Evolutionary conservation across 2,888 invertebrate species (phyloP).

Genomic region (Apodemia zela): DNA sequence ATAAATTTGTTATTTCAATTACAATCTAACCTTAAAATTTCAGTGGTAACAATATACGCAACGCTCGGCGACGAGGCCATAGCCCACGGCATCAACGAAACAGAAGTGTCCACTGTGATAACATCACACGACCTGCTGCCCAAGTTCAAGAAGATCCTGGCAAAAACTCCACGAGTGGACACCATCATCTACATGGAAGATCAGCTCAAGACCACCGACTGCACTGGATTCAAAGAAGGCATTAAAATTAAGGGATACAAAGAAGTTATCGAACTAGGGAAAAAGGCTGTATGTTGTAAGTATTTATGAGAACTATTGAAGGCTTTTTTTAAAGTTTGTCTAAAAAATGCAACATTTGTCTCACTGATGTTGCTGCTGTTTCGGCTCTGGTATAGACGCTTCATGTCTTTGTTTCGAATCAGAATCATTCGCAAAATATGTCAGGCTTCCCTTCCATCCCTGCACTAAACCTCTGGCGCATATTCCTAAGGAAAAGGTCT

Average conservation of each 20-base stretch:
- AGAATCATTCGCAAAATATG: too few relatives aligned
- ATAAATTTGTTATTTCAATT: neutral
- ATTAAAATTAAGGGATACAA: constrained; percentile 88
- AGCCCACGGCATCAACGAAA: constrained; percentile 97
- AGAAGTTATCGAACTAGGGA: constrained; percentile 72
- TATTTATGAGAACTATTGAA: constrained; percentile 9
- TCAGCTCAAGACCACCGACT: constrained; percentile 87
- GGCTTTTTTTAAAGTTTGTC: too few relatives aligned
- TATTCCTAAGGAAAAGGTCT: too few relatives aligned
- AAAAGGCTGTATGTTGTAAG: constrained; percentile 59
- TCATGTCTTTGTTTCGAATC: too few relatives aligned
- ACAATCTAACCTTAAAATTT: constrained; percentile 30
- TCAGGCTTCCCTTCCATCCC: too few relatives aligned
- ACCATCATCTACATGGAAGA: constrained; percentile 94
- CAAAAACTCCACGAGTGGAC: constrained; percentile 86
- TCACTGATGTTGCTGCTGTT: too few relatives aligned
- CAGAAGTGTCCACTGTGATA: constrained; percentile 95
- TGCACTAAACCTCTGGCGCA: too few relatives aligned
- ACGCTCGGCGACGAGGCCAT: constrained; percentile 98
- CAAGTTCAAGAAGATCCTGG: constrained; percentile 90
- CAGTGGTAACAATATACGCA: constrained; percentile 97
- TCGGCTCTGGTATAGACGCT: too few relatives aligned
- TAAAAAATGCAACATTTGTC: too few relatives aligned
- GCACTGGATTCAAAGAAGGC: constrained; percentile 85
- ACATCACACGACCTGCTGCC: constrained; percentile 95